Evolutionary conservation across 2,888 invertebrate species (phyloP), one percentile per base, ranked within the genome.

Genomic region (Agrotis ipsilon): DNA sequence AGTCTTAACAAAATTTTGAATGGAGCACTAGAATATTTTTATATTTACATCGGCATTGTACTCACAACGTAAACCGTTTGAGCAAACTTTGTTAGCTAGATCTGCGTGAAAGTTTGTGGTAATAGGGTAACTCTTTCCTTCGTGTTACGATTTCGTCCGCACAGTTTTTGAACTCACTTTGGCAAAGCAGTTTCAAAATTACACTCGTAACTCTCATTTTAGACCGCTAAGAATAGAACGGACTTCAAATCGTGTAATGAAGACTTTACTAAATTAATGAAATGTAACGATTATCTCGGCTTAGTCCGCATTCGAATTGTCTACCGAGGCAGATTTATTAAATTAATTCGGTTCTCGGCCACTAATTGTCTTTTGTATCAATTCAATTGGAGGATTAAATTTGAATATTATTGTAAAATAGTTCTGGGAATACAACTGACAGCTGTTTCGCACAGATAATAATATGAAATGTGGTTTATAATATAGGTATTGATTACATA

Each of bases 331-430:
- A 83, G 87, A 89, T 88, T 90, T 86, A 90, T 89, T 87, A 87
- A 88, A 88, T 90, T 88, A 87, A 88, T 87, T 85, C 87, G 72
- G 83, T 85, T 81, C 86, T 84, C 80, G 75, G 78, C 78, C 85
- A 84, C 85, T 90, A 89, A 91, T 89, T 90, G 88, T 87, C 88
- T 88, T 90, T 89, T 89, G 88, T 90, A 88, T 88, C 86, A 88
- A 88, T 86, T 87, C 81, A 84, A 87, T 87, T 87, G 80, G 73
- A 72, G 77, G 81, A 88, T 87, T 87, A 80, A 83, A 89, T 88
- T 86, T 86, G 83, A 87, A 86, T 89, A 86, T 84, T 84, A 83
- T 86, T 81, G 75, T 72, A 72, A 80, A 71, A 83, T 79, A 80
- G 82, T 78, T 80, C 61, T 68, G 61, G n/a, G n/a, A 62, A 45